Conservation (phyloP, 1,140 invertebrate genomes). For the Drosophila kepulauana region DNA sequence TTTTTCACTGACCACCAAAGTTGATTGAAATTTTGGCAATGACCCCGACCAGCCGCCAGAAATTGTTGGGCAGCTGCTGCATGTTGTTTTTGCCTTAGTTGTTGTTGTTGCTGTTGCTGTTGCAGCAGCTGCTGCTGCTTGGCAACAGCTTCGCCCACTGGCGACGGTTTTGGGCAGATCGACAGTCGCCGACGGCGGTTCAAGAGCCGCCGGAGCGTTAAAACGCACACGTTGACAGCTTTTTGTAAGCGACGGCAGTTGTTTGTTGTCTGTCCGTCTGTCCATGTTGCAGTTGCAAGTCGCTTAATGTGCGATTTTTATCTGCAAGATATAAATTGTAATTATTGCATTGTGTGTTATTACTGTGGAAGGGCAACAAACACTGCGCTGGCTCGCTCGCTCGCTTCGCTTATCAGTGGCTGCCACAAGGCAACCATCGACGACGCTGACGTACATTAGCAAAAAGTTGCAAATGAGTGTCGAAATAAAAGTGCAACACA, state of each 20-base stretch:
- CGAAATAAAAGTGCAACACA: constrained; percentile 60
- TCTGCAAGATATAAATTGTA: constrained; percentile 80
- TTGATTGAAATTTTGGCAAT: constrained; percentile 70
- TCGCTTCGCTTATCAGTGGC: constrained; percentile 54
- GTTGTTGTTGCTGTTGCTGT: constrained; percentile 36
- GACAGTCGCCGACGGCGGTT: constrained; percentile 2
- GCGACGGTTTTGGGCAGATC: constrained; percentile 34
- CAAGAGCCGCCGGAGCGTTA: constrained; percentile 65
- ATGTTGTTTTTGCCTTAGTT: constrained; percentile 22
- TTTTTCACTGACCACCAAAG: constrained; percentile 61
- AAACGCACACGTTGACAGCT: constrained; percentile 80
- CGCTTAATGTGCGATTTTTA: constrained; percentile 79
- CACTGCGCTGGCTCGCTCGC: too few relatives aligned
- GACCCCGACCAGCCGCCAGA: constrained; percentile 58
- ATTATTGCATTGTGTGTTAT: constrained; percentile 76
- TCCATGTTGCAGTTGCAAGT: constrained; percentile 36
- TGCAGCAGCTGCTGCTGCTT: constrained; percentile 60
- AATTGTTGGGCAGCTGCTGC: constrained; percentile 56
- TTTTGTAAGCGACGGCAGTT: constrained; percentile 61
- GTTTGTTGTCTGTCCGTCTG: constrained; percentile 37
- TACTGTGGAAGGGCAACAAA: constrained; percentile 15
- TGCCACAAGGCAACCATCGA: constrained; percentile 49
- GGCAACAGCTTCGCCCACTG: constrained; percentile 56
- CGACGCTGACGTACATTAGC: constrained; percentile 59
- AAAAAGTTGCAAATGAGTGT: constrained; percentile 80